A percentile compares a stretch with the other conserved stretches of the same genome.
These are phyloP conservation scores for Tetramorium alpestre DNA, from an alignment of 1,140 invertebrate species.

Conservation along the genomic window DNA sequence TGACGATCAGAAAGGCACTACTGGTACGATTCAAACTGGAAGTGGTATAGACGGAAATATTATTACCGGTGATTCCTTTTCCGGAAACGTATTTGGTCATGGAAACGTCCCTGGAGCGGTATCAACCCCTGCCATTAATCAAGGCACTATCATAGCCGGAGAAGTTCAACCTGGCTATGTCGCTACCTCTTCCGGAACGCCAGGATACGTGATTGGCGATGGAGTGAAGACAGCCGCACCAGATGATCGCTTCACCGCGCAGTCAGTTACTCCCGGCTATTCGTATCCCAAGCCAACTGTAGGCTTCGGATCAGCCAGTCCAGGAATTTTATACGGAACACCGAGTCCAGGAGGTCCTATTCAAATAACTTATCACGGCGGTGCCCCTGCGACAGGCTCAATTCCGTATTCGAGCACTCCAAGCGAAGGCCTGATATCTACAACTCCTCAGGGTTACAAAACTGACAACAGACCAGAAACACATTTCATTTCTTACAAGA, in stretches of 20 bases:
- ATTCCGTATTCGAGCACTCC: not conserved
- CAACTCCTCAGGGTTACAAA: constrained; percentile 66
- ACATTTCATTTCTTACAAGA: constrained; percentile 76
- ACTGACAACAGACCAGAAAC: constrained; percentile 77
- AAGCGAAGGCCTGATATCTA: not conserved
- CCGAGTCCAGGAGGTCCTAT: constrained; percentile 32
- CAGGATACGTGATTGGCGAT: constrained; percentile 71
- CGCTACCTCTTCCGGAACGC: constrained; percentile 62
- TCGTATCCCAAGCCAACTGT: constrained; percentile 4
- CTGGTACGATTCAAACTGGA: constrained; percentile 41
- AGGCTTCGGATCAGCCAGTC: constrained; percentile 38
- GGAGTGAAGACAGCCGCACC: constrained; percentile 59
- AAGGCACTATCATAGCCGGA: constrained; percentile 60
- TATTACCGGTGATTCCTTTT: constrained; percentile 49
- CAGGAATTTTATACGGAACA: constrained; percentile 54
- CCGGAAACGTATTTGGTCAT: constrained; percentile 56
- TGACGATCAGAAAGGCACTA: not conserved
- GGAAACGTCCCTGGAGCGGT: constrained; percentile 60
- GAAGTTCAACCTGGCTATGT: constrained; percentile 66
- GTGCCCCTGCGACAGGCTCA: not conserved
- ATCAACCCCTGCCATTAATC: constrained; percentile 28
- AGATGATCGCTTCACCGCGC: no score
- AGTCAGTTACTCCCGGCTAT: no score
- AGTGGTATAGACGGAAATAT: constrained; percentile 39
- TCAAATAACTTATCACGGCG: constrained; percentile 38